These are phyloP conservation scores for Psilanteris sp. DNA, from an alignment of 1,140 invertebrate species.

Conservation along the genomic window DNA sequence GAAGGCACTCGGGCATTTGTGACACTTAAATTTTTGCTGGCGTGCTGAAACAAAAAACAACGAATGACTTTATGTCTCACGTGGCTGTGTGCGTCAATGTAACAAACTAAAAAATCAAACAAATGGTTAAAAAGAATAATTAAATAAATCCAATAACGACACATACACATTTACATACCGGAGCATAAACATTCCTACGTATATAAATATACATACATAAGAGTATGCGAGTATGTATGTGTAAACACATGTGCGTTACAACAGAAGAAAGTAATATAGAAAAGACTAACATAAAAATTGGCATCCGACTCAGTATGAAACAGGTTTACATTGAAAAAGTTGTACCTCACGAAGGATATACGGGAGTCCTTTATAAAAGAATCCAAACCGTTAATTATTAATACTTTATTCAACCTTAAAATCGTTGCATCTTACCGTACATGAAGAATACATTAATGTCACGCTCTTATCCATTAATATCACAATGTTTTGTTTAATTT, in stretches of 20 bases:
- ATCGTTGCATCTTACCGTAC: background rate
- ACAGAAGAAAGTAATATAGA: slow-evolving; percentile 9
- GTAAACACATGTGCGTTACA: too few relatives aligned
- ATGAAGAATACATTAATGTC: slow-evolving; percentile 6
- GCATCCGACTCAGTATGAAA: too few relatives aligned
- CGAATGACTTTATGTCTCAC: slow-evolving; percentile 24
- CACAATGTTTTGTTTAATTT: slow-evolving; percentile 20
- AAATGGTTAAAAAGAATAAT: background rate
- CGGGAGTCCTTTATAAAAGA: slow-evolving; percentile 13
- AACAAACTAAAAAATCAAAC: slow-evolving; percentile 28
- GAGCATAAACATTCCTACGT: too few relatives aligned
- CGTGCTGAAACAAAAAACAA: slow-evolving; percentile 53
- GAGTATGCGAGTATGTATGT: too few relatives aligned
- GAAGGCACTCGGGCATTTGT: slow-evolving; percentile 77
- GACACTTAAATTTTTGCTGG: slow-evolving; percentile 69
- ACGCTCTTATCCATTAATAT: slow-evolving; percentile 33
- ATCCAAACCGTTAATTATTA: slow-evolving; percentile 20
- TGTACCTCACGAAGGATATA: too few relatives aligned
- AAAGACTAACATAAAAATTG: background rate
- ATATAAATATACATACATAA: too few relatives aligned
- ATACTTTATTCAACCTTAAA: slow-evolving; percentile 47
- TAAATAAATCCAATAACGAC: too few relatives aligned
- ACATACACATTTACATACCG: too few relatives aligned
- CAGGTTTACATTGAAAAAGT: too few relatives aligned
- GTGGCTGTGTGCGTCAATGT: background rate